Conservation (phyloP, 1,140 invertebrate genomes). For the Bactericera cockerelli region DNA sequence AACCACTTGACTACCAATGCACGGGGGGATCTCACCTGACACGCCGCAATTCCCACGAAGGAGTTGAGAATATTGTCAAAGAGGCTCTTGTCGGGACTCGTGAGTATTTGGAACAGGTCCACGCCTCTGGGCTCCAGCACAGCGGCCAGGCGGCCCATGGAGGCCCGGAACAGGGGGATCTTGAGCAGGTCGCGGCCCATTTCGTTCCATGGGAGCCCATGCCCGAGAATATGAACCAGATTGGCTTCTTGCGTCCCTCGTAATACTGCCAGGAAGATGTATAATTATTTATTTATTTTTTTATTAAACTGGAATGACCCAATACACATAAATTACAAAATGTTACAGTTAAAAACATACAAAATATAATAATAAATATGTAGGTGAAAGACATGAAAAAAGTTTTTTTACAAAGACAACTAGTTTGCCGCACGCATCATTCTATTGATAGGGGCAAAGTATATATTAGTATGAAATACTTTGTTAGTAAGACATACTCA, state of each 20-base stretch:
- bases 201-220: constrained; percentile 51
- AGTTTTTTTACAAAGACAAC: no score
- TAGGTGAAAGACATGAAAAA: no score
- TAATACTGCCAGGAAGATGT: neutral
- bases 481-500: no score
- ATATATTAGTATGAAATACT: neutral
- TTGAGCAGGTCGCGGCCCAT: constrained; percentile 41
- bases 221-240: constrained; percentile 47
- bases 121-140: constrained; percentile 28
- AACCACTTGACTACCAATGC: no score
- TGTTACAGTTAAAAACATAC: no score
- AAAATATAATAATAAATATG: no score
- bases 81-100: constrained; percentile 30
- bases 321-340: no score
- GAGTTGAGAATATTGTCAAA: constrained; percentile 39
- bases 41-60: constrained; percentile 61
- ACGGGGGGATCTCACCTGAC: constrained; percentile 56
- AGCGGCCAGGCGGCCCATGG: constrained; percentile 29
- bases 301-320: no score
- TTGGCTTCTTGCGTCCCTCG: constrained; percentile 32
- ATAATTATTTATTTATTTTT: no score
- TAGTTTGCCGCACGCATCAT: no score
- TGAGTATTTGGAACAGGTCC: constrained; percentile 36
- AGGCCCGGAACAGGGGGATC: constrained; percentile 35
- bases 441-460: no score